These are phyloP conservation scores for Oncopodura yosiiana DNA, from an alignment of 1,140 invertebrate genomes.

Conservation along the genomic window DNA sequence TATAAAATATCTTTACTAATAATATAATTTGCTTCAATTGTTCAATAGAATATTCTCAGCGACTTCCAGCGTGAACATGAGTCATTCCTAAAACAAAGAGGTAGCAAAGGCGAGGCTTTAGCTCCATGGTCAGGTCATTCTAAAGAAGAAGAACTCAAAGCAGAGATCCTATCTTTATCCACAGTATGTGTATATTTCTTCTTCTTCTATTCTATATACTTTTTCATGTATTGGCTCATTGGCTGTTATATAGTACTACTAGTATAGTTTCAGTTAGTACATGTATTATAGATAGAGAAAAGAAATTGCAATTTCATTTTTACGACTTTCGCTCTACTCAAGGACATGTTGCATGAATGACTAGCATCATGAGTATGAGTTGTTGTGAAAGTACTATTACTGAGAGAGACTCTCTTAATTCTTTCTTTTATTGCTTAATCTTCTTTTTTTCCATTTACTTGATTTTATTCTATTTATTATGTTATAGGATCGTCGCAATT, in stretches of 20 bases:
- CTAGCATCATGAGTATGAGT: too few relatives aligned
- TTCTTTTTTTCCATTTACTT: too few relatives aligned
- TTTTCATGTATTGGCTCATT: neutral
- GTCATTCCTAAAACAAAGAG: conserved; percentile 80
- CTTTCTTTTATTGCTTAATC: too few relatives aligned
- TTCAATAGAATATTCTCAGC: conserved; percentile 74
- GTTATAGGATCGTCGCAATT: conserved; percentile 96
- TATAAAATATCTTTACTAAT: conserved; percentile 1
- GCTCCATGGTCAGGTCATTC: conserved; percentile 81
- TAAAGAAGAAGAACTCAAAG: conserved; percentile 74
- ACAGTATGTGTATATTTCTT: conserved; percentile 48
- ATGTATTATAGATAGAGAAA: neutral
- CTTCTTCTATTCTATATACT: too few relatives aligned
- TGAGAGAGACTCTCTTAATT: too few relatives aligned
- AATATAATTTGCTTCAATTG: conserved; percentile 35
- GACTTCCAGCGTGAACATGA: conserved; percentile 96
- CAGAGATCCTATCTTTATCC: conserved; percentile 86
- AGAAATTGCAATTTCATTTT: neutral
- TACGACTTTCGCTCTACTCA: neutral
- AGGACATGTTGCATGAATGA: too few relatives aligned
- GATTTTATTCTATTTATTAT: too few relatives aligned
- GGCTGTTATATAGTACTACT: neutral
- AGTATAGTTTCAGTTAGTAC: neutral
- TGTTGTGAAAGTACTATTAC: too few relatives aligned
- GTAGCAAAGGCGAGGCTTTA: conserved; percentile 57